A percentile compares a stretch with the other conserved stretches of the same genome.
Conservation (phyloP, 2,888 invertebrate species). For the Dasysyrphus tricinctus region DNA sequence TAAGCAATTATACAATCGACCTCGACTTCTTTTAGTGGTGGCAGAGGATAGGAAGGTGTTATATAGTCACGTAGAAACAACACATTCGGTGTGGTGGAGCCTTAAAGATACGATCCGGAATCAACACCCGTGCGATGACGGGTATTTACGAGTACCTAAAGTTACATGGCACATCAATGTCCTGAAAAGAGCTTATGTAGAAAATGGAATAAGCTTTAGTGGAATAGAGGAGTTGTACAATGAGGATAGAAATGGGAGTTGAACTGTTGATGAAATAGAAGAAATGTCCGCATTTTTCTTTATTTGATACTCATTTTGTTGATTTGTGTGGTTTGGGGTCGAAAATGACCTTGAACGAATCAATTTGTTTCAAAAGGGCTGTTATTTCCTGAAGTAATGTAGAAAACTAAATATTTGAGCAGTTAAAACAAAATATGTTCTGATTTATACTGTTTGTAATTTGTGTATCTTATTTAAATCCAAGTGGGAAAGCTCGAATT, state of each 20-base stretch:
- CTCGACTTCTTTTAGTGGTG: conserved; percentile 28
- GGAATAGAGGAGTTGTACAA: background rate
- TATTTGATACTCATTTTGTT: too few species aligned
- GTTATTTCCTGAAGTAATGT: too few species aligned
- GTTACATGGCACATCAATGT: background rate
- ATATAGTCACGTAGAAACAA: conserved; percentile 9
- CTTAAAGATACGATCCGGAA: conserved; percentile 30
- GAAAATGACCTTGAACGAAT: too few species aligned
- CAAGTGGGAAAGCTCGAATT: too few species aligned
- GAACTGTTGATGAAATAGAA: background rate
- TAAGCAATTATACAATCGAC: conserved; percentile 63
- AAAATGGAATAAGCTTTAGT: background rate
- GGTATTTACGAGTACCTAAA: conserved; percentile 25
- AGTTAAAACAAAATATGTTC: too few species aligned
- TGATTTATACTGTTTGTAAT: too few species aligned
- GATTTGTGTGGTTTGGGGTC: too few species aligned
- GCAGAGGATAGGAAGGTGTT: conserved; percentile 4
- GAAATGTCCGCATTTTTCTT: background rate
- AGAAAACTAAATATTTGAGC: too few species aligned
- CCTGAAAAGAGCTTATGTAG: conserved; percentile 15
- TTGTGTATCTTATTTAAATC: too few species aligned
- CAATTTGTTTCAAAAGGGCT: too few species aligned
- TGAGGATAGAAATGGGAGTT: background rate
- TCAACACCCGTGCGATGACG: conserved; percentile 23
- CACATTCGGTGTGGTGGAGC: background rate